Conservation (phyloP, 2,797 vertebrate genomes). For the Diplodus puntazzo region DNA sequence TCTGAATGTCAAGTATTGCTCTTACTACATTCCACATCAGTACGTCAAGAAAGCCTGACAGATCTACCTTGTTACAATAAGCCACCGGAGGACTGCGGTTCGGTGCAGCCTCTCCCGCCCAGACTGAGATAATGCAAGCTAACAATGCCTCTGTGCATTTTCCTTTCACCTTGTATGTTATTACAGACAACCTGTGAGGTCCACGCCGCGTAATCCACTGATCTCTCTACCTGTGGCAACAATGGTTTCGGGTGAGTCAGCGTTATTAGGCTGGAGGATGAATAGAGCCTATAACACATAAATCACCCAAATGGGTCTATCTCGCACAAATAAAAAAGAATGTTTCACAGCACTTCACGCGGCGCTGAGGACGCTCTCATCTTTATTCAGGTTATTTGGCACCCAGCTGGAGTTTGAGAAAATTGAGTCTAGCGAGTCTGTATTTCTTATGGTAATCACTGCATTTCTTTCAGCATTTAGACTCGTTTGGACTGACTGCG, state of each 20-base stretch:
- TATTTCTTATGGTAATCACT: slow-evolving; percentile 31
- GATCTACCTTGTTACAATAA: not conserved
- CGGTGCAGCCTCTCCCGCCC: not conserved
- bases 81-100: not conserved
- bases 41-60: not conserved
- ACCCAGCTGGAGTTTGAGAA: slow-evolving; percentile 27
- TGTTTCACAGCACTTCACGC: not conserved
- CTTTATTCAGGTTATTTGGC: slow-evolving; percentile 32
- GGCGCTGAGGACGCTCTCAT: not conserved
- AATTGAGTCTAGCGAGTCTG: slow-evolving; percentile 21
- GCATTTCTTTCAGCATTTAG: slow-evolving; percentile 10
- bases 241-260: slow-evolving; percentile 22
- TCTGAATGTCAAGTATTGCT: no score
- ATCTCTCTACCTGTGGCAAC: slow-evolving; percentile 24
- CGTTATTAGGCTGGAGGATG: slow-evolving; percentile 4
- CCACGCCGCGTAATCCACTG: slow-evolving; percentile 16
- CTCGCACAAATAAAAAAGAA: slow-evolving; percentile 33
- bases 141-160: not conserved
- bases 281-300: slow-evolving; percentile 7
- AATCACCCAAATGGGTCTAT: slow-evolving; percentile 31
- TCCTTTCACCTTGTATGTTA: slow-evolving; percentile 25
- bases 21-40: not conserved
- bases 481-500: slow-evolving; percentile 17
- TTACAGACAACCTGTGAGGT: slow-evolving; percentile 37
- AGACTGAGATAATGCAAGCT: not conserved